Evolutionary conservation across 2,888 invertebrate genomes (phyloP).

Genomic region (Lithophane leautieri): DNA sequence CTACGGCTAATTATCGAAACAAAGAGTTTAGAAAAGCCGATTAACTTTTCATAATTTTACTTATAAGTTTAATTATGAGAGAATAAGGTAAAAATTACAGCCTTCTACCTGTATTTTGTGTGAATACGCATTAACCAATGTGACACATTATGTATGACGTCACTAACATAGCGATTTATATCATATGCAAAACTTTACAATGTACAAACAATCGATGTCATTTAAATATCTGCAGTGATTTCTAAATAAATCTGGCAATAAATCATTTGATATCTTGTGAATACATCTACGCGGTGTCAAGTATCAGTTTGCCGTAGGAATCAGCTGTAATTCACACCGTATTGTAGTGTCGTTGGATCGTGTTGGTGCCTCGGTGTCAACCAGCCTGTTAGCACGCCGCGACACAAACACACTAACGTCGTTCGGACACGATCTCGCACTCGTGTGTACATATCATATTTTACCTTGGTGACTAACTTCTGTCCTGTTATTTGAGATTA

Average conservation of each 20-base stretch:
- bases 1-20: not conserved
- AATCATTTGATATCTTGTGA: slow-evolving; percentile 84
- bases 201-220: slow-evolving; percentile 47
- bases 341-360: slow-evolving; percentile 74
- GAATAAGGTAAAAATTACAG: not conserved
- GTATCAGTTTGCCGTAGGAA: slow-evolving; percentile 82
- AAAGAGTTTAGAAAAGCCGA: not conserved
- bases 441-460: slow-evolving; percentile 71
- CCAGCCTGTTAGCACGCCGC: slow-evolving; percentile 72
- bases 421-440: slow-evolving; percentile 71
- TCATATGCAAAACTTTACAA: slow-evolving; percentile 18
- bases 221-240: slow-evolving; percentile 64
- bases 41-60: not conserved
- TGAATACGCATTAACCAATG: slow-evolving; percentile 3
- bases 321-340: slow-evolving; percentile 83
- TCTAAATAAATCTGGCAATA: slow-evolving; percentile 74
- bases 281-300: slow-evolving; percentile 75
- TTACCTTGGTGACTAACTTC: slow-evolving; percentile 57
- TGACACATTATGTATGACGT: slow-evolving; percentile 34
- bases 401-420: slow-evolving; percentile 85
- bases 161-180: slow-evolving; percentile 13
- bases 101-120: not conserved
- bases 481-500: slow-evolving; percentile 59
- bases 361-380: slow-evolving; percentile 78
- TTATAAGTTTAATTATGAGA: not conserved